Percentiles rank a stretch among this genome's conserved stretches.
Evolutionary conservation across 2,888 invertebrate genomes (phyloP).

Genomic region (Papilio elwesi): DNA sequence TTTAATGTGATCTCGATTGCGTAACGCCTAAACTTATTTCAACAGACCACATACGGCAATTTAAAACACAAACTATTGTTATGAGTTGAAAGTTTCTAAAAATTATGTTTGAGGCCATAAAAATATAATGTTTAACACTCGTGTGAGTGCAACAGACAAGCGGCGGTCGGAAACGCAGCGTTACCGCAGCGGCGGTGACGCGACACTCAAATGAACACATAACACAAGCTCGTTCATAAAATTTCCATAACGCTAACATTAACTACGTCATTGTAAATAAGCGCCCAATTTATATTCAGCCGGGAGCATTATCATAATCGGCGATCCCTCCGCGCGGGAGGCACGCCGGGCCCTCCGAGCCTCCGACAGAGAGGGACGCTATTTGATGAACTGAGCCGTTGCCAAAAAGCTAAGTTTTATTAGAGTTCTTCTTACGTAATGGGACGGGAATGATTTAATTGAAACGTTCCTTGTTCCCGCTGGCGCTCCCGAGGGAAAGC

Average conservation of each 20-base stretch:
- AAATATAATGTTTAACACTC: too few species aligned
- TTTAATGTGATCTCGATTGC: too few species aligned
- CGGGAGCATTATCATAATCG: conserved; percentile 73
- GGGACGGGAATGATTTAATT: conserved; percentile 52
- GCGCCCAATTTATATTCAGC: conserved; percentile 78
- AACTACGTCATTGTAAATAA: conserved; percentile 80
- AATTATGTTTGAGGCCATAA: too few species aligned
- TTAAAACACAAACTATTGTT: too few species aligned
- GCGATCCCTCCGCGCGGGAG: conserved; percentile 50
- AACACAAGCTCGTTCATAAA: conserved; percentile 62
- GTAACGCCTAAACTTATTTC: too few species aligned
- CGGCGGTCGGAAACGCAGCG: too few species aligned
- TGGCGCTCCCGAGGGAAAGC: background rate
- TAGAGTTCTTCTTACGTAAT: conserved; percentile 65
- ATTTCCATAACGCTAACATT: conserved; percentile 72
- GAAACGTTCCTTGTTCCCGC: conserved; percentile 45
- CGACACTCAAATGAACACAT: too few species aligned
- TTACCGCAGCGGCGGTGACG: too few species aligned
- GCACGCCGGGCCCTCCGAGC: conserved; percentile 46
- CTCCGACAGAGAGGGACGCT: conserved; percentile 30
- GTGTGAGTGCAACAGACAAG: too few species aligned
- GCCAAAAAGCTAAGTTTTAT: conserved; percentile 67
- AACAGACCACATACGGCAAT: too few species aligned
- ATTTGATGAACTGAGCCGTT: conserved; percentile 35
- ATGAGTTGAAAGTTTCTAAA: too few species aligned